Evolutionary conservation across 2,888 invertebrate genomes (phyloP), one percentile per base, ranked within the genome.

Genomic region (Rhorus exstirpatorius): DNA sequence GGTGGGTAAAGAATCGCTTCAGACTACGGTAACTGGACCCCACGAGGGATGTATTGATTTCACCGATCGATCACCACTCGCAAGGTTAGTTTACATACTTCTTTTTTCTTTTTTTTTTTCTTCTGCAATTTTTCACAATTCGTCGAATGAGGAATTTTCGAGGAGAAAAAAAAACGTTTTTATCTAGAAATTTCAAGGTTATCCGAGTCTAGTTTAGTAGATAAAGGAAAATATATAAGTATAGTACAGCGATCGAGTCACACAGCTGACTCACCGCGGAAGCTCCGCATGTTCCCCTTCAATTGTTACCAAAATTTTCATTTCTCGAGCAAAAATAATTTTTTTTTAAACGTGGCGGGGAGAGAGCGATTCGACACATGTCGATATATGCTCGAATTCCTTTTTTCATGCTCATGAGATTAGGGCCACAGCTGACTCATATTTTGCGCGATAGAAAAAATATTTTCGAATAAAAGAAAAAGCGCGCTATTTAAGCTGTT

Each of bases 41-140:
- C 41, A 51, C 61, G 81, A 65, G 74, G 78, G 78, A 82, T 82
- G 81, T 74, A 70, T 82, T 82, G 81, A 82, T 21, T 74, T 74
- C 21, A 63, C 78, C 14, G 38, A 82, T 70, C 68, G 78, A 82
- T 78, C 81, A 58, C 74, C 70, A 31, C 74, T 82, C 41, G 78
- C 81, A 78, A 82, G 81, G 81, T 77, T 61, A 51, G 26, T 60
- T 58, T 12, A 19, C n/a, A 26, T 51, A 14, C 24, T 55, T 24
- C 0, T 2, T 6, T 14, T 38, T 8, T 44, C 19, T 10, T 49
- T 10, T 38, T 26, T 26, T 7, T 17, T 6, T 24, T 12, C 8
- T 35, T 44, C 10, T n/a, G n/a, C n/a, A n/a, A 17, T 12, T 31
- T 8, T 17, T 6, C 4, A 14, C 0, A 35, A 8, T 7, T 35